Conservation (phyloP, 2,113 vertebrate genomes). For the Cyanoramphus novaezelandiae region DNA sequence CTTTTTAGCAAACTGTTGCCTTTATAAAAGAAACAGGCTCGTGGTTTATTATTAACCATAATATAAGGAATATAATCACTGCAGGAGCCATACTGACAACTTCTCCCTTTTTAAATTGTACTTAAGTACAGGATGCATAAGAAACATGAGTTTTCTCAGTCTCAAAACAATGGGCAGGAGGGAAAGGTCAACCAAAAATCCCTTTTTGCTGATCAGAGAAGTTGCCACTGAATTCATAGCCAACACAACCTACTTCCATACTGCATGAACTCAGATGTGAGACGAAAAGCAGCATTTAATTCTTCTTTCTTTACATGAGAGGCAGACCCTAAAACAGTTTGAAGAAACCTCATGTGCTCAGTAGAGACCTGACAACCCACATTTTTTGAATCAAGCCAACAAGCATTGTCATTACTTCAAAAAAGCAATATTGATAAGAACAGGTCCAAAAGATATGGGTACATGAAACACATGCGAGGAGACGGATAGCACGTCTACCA, state of each 20-base stretch:
- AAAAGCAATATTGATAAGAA: background rate
- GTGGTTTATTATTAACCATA: background rate
- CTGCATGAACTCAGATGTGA: background rate
- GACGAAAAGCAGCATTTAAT: background rate
- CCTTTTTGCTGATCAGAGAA: background rate
- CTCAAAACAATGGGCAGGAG: background rate
- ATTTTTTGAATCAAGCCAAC: background rate
- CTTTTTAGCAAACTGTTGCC: background rate
- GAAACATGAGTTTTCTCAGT: background rate
- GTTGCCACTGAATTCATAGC: background rate
- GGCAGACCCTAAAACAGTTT: background rate
- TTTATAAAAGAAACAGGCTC: background rate
- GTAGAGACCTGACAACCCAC: background rate
- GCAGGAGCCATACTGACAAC: background rate
- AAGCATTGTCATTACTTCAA: background rate
- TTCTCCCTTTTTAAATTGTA: background rate
- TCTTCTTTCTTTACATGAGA: background rate
- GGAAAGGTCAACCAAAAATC: background rate
- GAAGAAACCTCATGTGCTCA: background rate
- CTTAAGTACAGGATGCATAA: rapidly evolving
- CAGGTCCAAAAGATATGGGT: background rate
- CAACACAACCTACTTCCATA: background rate
- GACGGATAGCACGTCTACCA: background rate
- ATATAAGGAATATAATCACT: background rate
- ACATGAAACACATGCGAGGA: background rate